A percentile compares a stretch with the other conserved stretches of the same genome.
phyloP scores from a whole-genome alignment of 2,113 vertebrate genomes.

The Nettapus auritus region DNA sequence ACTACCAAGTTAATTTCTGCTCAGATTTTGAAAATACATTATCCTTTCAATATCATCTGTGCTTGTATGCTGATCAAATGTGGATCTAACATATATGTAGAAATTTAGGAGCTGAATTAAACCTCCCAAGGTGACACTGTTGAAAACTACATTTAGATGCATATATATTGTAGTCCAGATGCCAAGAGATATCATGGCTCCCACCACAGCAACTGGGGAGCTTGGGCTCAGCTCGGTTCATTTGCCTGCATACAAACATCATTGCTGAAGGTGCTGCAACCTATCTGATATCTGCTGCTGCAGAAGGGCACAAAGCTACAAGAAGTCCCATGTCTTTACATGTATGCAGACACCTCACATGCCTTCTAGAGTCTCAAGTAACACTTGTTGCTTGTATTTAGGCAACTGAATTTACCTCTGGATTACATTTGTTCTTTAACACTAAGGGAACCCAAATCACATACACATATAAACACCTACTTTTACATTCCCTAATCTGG shows the following conservation, averaged over 20 bases:
- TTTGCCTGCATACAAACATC: background rate
- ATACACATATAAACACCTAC: background rate
- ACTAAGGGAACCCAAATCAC: background rate
- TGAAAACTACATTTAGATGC: background rate
- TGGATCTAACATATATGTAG: background rate
- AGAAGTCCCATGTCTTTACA: background rate
- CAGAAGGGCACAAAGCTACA: background rate
- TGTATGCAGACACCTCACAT: background rate
- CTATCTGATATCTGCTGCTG: background rate
- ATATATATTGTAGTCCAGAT: rapidly evolving
- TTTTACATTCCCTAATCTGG: background rate
- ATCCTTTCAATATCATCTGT: background rate
- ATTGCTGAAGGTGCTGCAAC: background rate
- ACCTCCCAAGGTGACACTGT: background rate
- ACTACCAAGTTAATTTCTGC: background rate
- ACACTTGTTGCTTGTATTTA: background rate
- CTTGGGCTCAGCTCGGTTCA: background rate
- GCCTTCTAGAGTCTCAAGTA: background rate
- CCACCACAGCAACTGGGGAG: background rate
- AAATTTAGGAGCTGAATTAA: background rate
- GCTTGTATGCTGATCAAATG: background rate
- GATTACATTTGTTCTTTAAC: background rate
- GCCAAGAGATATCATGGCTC: background rate
- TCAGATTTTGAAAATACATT: background rate
- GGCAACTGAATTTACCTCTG: background rate